Evolutionary conservation across 2,113 vertebrate species (phyloP).

Genomic region (Hydrolagus affinis): DNA sequence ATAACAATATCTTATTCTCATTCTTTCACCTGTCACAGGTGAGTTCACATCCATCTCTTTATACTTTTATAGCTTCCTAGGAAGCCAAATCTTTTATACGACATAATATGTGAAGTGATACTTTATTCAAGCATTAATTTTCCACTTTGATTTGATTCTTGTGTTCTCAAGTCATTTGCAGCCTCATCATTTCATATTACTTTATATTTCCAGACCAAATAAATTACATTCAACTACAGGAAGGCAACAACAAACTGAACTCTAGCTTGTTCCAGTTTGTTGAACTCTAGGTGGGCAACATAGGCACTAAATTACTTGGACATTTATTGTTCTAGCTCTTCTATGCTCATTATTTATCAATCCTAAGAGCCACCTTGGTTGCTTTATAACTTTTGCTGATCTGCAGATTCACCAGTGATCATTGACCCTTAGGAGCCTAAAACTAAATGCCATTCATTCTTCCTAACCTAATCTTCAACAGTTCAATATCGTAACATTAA

Average conservation of each 20-base stretch:
- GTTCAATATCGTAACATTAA: neutral
- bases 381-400: no score
- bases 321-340: neutral
- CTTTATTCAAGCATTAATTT: neutral
- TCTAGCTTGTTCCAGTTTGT: no score
- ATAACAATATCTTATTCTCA: no score
- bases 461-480: neutral
- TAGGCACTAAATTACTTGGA: neutral
- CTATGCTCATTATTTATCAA: neutral
- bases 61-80: no score
- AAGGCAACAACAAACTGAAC: neutral
- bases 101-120: neutral
- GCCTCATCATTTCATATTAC: neutral
- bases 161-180: neutral
- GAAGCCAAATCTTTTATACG: no score
- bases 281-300: neutral
- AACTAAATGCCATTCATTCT: neutral
- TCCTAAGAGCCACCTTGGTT: neutral
- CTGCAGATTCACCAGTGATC: neutral
- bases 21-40: no score
- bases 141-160: neutral
- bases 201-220: neutral
- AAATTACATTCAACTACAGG: neutral
- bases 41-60: no score
- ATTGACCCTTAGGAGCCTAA: neutral